Conservation (phyloP, 2,113 vertebrate species). For the Dissostichus mawsoni region DNA sequence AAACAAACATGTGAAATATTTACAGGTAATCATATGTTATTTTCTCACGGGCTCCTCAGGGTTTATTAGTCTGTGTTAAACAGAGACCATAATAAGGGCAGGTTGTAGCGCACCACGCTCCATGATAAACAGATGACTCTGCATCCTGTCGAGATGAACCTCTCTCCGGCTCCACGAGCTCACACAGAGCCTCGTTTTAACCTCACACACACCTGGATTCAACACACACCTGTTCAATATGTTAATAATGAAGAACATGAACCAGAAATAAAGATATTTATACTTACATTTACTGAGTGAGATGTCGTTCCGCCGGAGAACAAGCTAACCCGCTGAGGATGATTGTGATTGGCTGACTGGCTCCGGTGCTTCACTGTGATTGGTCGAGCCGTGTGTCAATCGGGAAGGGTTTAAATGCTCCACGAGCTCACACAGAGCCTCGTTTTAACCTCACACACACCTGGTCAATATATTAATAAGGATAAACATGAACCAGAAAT, state of each 20-base stretch:
- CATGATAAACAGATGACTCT: conserved; percentile 61
- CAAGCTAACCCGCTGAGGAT: not conserved
- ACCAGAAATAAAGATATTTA: conserved; percentile 20
- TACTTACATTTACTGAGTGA: conserved; percentile 63
- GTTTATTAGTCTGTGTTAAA: no score
- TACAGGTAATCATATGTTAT: not conserved
- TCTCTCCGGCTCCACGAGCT: not conserved
- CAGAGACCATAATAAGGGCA: no score
- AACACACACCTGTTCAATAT: accelerated
- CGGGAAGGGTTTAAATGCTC: conserved; percentile 10
- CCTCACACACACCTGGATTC: not conserved
- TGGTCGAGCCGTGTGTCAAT: conserved; percentile 52
- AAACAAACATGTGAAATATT: conserved; percentile 6
- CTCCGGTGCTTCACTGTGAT: conserved; percentile 34
- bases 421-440: accelerated
- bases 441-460: not conserved
- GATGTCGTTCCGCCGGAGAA: conserved; percentile 12
- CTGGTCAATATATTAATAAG: accelerated
- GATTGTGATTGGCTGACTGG: conserved; percentile 49
- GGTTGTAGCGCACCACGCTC: not conserved
- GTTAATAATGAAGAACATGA: not conserved
- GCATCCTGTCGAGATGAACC: conserved; percentile 41
- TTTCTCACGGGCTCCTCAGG: no score
- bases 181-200: not conserved
- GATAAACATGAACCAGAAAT: not conserved